A percentile compares a stretch with the other conserved stretches of the same genome.
Conservation (phyloP, 2,888 invertebrate genomes). For the Tenthredo notha region DNA sequence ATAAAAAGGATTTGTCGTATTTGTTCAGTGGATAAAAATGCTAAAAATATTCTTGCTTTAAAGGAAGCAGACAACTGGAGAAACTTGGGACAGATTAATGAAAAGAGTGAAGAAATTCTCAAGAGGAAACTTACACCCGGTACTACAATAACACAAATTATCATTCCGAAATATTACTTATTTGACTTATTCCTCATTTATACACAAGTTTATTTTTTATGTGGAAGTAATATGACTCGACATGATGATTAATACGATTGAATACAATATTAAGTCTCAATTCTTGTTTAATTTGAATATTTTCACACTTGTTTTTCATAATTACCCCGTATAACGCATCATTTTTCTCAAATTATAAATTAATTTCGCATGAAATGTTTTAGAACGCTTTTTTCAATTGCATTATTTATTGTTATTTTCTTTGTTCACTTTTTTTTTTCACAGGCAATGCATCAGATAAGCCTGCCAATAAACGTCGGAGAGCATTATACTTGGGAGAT, state of each 20-base stretch:
- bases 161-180: background rate
- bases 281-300: background rate
- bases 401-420: background rate
- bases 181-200: background rate
- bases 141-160: too few species aligned
- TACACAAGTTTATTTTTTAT: conserved; percentile 11
- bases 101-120: conserved; percentile 5
- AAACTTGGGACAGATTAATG: background rate
- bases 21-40: conserved; percentile 3
- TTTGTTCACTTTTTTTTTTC: background rate
- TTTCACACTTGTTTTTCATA: background rate
- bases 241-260: background rate
- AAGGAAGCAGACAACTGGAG: conserved; percentile 18
- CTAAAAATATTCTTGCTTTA: conserved; percentile 11
- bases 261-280: background rate
- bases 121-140: background rate
- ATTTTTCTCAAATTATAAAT: conserved; percentile 2
- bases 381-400: background rate
- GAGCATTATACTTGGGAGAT: conserved; percentile 38
- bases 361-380: conserved; percentile 25
- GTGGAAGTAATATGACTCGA: background rate
- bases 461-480: conserved; percentile 24
- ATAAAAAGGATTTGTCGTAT: conserved; percentile 31
- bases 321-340: background rate
- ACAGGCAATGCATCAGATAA: conserved; percentile 11